Conservation (phyloP, 2,113 vertebrate species). For the Cynoglossus semilaevis region DNA sequence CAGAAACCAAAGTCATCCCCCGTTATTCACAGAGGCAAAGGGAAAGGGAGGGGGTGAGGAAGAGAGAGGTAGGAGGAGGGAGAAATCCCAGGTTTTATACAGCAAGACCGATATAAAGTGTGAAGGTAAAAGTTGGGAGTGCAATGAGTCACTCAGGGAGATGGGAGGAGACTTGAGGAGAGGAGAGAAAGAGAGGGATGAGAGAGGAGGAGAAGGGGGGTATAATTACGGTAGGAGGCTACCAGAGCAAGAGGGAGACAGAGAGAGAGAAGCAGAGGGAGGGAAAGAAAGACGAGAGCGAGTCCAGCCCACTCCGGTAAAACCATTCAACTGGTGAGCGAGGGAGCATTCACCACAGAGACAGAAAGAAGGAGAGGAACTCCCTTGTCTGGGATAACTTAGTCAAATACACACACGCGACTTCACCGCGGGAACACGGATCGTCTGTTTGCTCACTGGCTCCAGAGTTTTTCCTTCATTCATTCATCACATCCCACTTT, state of each 20-base stretch:
- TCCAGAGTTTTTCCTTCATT: conserved; percentile 26
- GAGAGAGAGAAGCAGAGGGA: conserved; percentile 39
- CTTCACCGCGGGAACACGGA: conserved; percentile 48
- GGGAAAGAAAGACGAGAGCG: conserved; percentile 43
- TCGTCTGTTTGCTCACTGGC: conserved; percentile 20
- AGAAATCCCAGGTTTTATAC: conserved; percentile 9
- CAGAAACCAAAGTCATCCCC: conserved; percentile 19
- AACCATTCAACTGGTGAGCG: conserved; percentile 69
- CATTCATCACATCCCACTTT: conserved; percentile 46
- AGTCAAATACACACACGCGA: conserved; percentile 34
- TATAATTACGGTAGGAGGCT: conserved; percentile 62
- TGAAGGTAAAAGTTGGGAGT: conserved; percentile 48
- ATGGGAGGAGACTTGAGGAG: conserved; percentile 48
- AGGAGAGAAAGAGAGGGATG: conserved; percentile 11
- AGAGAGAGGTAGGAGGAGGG: not conserved
- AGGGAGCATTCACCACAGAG: conserved; percentile 53
- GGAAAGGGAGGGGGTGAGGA: not conserved
- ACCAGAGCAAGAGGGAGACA: conserved; percentile 47
- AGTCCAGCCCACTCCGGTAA: conserved; percentile 69
- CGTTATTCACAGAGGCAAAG: conserved; percentile 40
- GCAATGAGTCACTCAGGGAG: conserved; percentile 48
- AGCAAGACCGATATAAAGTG: conserved; percentile 16
- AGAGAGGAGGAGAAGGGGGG: conserved; percentile 30
- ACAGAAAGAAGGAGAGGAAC: conserved; percentile 53
- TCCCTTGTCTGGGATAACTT: conserved; percentile 63